Evolutionary conservation across 2,113 vertebrate genomes (phyloP).

Genomic region (Anhinga rufa): DNA sequence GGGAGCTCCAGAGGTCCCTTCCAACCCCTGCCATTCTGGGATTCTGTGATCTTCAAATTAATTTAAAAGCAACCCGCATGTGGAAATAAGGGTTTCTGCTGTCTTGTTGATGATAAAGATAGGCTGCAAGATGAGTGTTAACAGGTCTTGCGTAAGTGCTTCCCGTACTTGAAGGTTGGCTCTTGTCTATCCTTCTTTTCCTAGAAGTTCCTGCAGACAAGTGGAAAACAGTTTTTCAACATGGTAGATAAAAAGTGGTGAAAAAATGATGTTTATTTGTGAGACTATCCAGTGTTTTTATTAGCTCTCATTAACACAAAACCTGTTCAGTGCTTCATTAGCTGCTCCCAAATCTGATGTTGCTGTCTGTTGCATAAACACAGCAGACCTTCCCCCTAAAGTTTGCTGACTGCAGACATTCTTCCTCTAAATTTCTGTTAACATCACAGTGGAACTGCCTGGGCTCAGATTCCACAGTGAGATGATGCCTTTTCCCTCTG

Average conservation of each 20-base stretch:
- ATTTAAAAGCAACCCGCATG: fast-evolving
- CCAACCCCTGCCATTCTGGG: no score
- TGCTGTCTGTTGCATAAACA: background rate
- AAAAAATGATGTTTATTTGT: background rate
- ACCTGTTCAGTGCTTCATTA: background rate
- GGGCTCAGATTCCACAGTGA: background rate
- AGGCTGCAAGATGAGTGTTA: background rate
- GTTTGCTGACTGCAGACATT: background rate
- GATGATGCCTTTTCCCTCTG: background rate
- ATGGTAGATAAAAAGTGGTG: background rate
- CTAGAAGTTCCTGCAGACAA: background rate
- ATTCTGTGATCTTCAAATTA: background rate
- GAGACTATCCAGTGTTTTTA: background rate
- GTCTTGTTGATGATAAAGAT: background rate
- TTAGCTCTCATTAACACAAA: background rate
- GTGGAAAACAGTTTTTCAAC: background rate
- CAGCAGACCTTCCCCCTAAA: background rate
- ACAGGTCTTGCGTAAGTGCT: background rate
- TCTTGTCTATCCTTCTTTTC: background rate
- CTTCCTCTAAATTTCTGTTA: background rate
- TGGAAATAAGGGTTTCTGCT: background rate
- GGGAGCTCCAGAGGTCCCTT: no score
- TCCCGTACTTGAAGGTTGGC: background rate
- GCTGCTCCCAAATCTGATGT: background rate
- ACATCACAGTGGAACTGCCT: background rate